phyloP scores from a whole-genome alignment of 2,888 invertebrate species.

The Trichogramma evanescens region DNA sequence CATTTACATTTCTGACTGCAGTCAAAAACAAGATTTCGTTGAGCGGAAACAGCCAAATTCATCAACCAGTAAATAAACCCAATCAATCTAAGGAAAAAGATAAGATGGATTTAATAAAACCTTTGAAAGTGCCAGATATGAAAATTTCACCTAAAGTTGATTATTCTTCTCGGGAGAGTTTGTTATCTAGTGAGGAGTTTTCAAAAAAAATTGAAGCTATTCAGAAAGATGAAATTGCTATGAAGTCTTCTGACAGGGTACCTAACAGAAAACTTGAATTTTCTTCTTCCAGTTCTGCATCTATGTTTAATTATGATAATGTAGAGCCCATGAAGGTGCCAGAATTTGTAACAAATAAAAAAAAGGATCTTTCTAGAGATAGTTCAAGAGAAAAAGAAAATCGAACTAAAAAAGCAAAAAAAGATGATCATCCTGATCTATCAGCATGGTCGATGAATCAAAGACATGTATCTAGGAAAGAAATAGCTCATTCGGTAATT shows the following conservation, averaged over 20 bases:
- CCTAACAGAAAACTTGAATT: slow-evolving; percentile 41
- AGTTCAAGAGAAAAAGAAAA: slow-evolving; percentile 42
- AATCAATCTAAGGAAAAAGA: slow-evolving; percentile 17
- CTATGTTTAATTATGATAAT: slow-evolving; percentile 36
- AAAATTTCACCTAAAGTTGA: slow-evolving; percentile 43
- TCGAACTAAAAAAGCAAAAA: slow-evolving; percentile 38
- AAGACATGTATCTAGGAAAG: slow-evolving; percentile 36
- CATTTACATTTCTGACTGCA: slow-evolving; percentile 57
- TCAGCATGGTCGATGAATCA: slow-evolving; percentile 32
- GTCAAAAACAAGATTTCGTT: slow-evolving; percentile 53
- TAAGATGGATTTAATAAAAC: slow-evolving; percentile 40
- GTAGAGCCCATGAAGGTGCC: slow-evolving; percentile 39
- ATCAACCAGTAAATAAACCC: slow-evolving; percentile 25
- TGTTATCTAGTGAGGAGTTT: slow-evolving; percentile 31
- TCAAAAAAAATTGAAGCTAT: slow-evolving; percentile 29
- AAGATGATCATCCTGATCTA: slow-evolving; percentile 30
- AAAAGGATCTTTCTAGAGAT: slow-evolving; percentile 37
- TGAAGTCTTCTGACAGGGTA: slow-evolving; percentile 34
- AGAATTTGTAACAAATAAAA: slow-evolving; percentile 38
- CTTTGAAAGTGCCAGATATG: slow-evolving; percentile 42
- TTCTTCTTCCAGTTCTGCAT: slow-evolving; percentile 35
- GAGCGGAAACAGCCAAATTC: slow-evolving; percentile 22
- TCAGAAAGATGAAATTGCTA: slow-evolving; percentile 30
- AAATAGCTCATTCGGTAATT: slow-evolving; percentile 29
- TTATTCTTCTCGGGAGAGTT: slow-evolving; percentile 35